These are phyloP conservation scores for Heteractis magnifica DNA, from an alignment of 92 coral and sea anemone genomes.

Conservation along the genomic window DNA sequence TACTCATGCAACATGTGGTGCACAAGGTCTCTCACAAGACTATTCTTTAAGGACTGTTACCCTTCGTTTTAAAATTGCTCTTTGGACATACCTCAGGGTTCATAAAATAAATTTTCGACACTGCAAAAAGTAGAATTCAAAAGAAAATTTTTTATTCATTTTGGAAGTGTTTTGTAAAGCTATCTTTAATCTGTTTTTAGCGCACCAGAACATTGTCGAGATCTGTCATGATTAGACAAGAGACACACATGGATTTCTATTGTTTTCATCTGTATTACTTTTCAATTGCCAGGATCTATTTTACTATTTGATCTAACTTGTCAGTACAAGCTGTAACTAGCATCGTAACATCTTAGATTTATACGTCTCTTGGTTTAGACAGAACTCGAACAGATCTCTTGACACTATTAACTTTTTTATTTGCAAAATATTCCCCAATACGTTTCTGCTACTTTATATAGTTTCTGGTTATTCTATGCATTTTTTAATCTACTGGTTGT, in stretches of 20 bases:
- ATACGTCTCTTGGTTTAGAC: not conserved
- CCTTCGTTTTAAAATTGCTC: not conserved
- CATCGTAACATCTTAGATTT: not conserved
- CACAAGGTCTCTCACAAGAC: not conserved
- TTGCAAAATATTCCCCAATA: too few species aligned
- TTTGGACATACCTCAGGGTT: not conserved
- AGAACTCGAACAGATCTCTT: not conserved
- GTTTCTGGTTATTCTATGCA: too few species aligned
- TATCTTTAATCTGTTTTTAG: not conserved
- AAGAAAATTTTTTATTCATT: not conserved
- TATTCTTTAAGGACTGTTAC: not conserved
- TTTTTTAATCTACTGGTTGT: too few species aligned
- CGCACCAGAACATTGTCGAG: not conserved
- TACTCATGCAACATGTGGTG: not conserved
- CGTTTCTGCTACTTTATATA: too few species aligned
- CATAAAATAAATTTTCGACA: not conserved
- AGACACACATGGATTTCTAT: not conserved
- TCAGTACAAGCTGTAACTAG: not conserved
- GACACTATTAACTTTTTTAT: not conserved
- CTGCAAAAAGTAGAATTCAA: not conserved
- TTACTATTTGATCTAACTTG: not conserved
- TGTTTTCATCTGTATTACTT: not conserved
- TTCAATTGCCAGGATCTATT: not conserved
- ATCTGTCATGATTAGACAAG: not conserved
- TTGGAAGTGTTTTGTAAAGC: not conserved